Evolutionary conservation across 1,140 invertebrate species (phyloP).

Genomic region (Drosophila watanabei): DNA sequence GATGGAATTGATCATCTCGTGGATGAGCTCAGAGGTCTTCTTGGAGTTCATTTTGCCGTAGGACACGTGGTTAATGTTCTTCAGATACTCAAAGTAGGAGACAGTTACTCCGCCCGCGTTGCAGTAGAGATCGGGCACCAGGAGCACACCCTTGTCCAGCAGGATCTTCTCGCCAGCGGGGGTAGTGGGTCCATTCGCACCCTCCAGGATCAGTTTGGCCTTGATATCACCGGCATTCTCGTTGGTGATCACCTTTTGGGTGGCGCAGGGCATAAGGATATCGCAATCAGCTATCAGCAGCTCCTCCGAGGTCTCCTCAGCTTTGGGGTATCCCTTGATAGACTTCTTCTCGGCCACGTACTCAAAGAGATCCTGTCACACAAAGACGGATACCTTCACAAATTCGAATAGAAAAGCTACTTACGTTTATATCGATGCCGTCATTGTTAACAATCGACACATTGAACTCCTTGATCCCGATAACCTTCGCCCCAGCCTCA

Average conservation of each 20-base stretch:
- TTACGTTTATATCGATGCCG: conserved; percentile 92
- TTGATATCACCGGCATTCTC: conserved; percentile 92
- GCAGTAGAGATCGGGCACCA: conserved; percentile 94
- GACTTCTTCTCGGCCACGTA: conserved; percentile 87
- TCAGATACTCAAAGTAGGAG: conserved; percentile 97
- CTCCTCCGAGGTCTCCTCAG: conserved; percentile 87
- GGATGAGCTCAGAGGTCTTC: conserved; percentile 55
- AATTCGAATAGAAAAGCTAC: neutral
- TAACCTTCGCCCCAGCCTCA: conserved; percentile 91
- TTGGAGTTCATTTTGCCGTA: conserved; percentile 93
- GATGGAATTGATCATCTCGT: conserved; percentile 67
- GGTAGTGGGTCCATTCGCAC: conserved; percentile 95
- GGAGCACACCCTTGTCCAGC: conserved; percentile 90
- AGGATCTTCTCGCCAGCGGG: conserved; percentile 93
- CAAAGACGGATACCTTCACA: neutral
- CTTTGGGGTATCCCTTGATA: conserved; percentile 91
- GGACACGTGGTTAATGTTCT: conserved; percentile 96
- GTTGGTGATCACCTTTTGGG: conserved; percentile 92
- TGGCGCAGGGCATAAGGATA: conserved; percentile 94
- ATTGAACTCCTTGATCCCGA: conserved; percentile 93
- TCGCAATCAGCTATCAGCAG: conserved; percentile 93
- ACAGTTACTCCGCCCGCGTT: conserved; percentile 96
- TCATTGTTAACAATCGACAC: conserved; percentile 90
- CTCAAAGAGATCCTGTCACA: conserved; percentile 53
- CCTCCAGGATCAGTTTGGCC: conserved; percentile 92